Conservation (phyloP, 2,797 vertebrate species). For the Champsocephalus gunnari region DNA sequence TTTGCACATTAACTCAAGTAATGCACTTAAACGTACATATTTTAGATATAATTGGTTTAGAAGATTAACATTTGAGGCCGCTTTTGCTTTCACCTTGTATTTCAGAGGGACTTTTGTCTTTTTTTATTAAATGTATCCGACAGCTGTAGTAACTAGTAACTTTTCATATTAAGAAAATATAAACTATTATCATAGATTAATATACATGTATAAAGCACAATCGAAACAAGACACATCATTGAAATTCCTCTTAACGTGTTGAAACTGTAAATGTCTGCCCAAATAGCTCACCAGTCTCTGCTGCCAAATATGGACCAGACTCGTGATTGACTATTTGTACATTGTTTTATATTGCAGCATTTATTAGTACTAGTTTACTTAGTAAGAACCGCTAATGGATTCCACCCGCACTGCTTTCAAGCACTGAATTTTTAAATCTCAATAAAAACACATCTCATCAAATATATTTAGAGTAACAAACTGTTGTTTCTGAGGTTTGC, state of each 20-base stretch:
- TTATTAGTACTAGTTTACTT: background rate
- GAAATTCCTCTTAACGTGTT: background rate
- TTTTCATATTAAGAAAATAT: slow-evolving; percentile 4
- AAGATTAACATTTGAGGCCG: background rate
- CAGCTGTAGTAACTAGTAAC: background rate
- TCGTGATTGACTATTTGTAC: no score
- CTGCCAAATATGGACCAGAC: no score
- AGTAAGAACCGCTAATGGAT: background rate
- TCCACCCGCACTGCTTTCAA: background rate
- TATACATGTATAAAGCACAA: background rate
- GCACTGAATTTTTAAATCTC: background rate
- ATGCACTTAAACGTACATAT: slow-evolving; percentile 8
- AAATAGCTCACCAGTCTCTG: no score
- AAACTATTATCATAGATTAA: slow-evolving; percentile 1
- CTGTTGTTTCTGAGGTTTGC: background rate
- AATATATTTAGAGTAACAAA: background rate
- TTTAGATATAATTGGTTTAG: slow-evolving; percentile 17
- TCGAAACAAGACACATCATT: background rate
- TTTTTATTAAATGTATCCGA: slow-evolving; percentile 12
- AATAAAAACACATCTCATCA: background rate
- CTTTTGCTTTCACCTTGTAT: slow-evolving; percentile 14
- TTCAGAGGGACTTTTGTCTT: slow-evolving; percentile 3
- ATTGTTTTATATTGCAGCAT: no score
- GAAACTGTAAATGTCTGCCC: background rate
- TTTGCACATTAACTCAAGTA: slow-evolving; percentile 11